A percentile compares a stretch with the other conserved stretches of the same genome.
These are phyloP conservation scores for Athene cunicularia DNA, from an alignment of 2,113 vertebrate genomes.

Conservation along the genomic window DNA sequence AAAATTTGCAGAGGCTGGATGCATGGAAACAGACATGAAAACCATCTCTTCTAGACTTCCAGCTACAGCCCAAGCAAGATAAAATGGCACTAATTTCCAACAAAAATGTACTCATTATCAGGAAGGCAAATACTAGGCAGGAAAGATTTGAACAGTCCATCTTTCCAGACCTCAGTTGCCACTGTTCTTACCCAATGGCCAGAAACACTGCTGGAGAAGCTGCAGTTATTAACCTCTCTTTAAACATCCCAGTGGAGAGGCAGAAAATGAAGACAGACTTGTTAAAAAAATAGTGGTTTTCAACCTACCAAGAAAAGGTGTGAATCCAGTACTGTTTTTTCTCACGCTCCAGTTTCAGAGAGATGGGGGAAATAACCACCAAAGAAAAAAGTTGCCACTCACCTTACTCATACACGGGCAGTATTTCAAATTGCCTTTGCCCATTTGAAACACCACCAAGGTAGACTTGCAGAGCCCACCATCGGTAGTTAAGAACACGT, in stretches of 20 bases:
- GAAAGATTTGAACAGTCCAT: neutral
- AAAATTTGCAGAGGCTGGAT: neutral
- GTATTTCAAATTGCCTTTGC: neutral
- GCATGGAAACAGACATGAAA: neutral
- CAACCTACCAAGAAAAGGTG: neutral
- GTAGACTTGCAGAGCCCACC: neutral
- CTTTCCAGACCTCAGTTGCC: neutral
- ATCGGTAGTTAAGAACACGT: neutral
- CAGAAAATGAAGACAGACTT: neutral
- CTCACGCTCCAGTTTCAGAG: neutral
- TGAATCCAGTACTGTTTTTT: neutral
- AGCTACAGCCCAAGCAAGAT: neutral
- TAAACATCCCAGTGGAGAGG: neutral
- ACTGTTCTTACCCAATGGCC: neutral
- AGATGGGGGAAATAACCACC: fast-evolving
- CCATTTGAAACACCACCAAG: neutral
- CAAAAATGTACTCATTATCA: neutral
- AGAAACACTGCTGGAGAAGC: neutral
- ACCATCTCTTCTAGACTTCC: neutral
- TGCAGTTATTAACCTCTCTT: neutral
- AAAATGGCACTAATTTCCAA: neutral
- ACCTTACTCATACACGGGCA: neutral
- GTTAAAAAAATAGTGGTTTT: neutral
- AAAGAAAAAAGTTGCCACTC: neutral
- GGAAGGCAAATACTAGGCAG: neutral